Evolutionary conservation across 2,797 vertebrate genomes (phyloP), one percentile per base, ranked within the genome.

Genomic region (Peromyscus aztecus): DNA sequence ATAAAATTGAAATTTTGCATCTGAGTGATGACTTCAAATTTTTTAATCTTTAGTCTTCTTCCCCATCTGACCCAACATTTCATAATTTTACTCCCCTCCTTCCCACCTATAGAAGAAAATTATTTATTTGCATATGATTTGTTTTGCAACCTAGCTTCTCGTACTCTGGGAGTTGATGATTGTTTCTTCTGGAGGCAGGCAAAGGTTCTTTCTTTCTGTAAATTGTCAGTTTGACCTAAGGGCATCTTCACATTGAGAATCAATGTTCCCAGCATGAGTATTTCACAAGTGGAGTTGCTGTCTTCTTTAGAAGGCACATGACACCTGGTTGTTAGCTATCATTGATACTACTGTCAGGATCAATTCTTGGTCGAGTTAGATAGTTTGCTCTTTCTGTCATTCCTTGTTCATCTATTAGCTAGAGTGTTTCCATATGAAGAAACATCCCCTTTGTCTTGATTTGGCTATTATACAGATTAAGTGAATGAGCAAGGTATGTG

Each of bases 331-430:
- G 34, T 77, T 91, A 91, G 43, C 73, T 89, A 55, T 86, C 49
- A 31, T n/a, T 93, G 37, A 57, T 89, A 91, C 84, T 55, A 43
- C 34, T 78, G n/a, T 63, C 24, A 77, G 49, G n/a, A 94, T 94
- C 23, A 82, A 46, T 90, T 69, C 86, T 90, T 71, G 49, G 89
- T 90, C 37, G 31, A n/a, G 80, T 85, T 77, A 89, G 46, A 8
- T 67, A 85, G 89, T 97, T 89, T 82, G 57, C 29, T 94, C 73
- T 23, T 95, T 73, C n/a, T 87, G 16, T 76, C 55, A 91, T 96
- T 91, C 12, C 8, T 87, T 94, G 31, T 91, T 81, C 52, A 93
- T 89, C 88, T 92, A 69, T 86, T 91, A 89, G 13, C 16, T 14
- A 73, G 29, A 85, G 6, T 73, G 69, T 49, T 94, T 93, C 12